phyloP scores from a whole-genome alignment of 2,888 invertebrate genomes.

The Spicauda simplicius region DNA sequence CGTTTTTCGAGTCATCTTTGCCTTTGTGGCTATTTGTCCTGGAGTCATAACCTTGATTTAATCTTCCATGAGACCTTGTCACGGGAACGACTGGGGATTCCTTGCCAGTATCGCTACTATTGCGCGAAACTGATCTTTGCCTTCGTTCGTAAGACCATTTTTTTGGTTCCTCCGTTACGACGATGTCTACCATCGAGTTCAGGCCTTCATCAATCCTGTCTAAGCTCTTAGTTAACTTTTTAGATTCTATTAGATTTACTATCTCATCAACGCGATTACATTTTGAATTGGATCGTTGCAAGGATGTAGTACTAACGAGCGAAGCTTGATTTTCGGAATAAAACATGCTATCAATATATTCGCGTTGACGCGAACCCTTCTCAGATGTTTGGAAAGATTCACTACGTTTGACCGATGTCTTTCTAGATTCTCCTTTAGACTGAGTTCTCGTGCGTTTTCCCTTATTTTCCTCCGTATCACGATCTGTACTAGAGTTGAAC shows the following conservation, averaged over 20 bases:
- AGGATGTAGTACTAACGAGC: slow-evolving; percentile 45
- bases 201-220: slow-evolving; percentile 91
- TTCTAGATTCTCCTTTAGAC: slow-evolving; percentile 69
- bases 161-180: slow-evolving; percentile 85
- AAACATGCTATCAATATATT: slow-evolving; percentile 86
- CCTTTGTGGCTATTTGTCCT: slow-evolving; percentile 59
- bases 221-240: slow-evolving; percentile 89
- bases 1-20: slow-evolving; percentile 60
- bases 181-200: slow-evolving; percentile 89
- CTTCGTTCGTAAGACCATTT: slow-evolving; percentile 76
- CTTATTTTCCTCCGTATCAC: slow-evolving; percentile 67
- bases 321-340: slow-evolving; percentile 76
- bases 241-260: slow-evolving; percentile 84
- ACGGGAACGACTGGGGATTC: slow-evolving; percentile 71
- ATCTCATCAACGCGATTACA: slow-evolving; percentile 78
- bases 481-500: slow-evolving; percentile 84
- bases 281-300: slow-evolving; percentile 67
- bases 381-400: slow-evolving; percentile 80
- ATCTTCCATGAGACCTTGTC: slow-evolving; percentile 63
- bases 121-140: slow-evolving; percentile 71
- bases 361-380: slow-evolving; percentile 74
- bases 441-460: slow-evolving; percentile 67
- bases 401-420: slow-evolving; percentile 71
- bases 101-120: slow-evolving; percentile 69
- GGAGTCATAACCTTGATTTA: slow-evolving; percentile 58